Conservation (phyloP, 30 jellyfish, hydroid and myxozoan species). For the Sanderia malayensis region DNA sequence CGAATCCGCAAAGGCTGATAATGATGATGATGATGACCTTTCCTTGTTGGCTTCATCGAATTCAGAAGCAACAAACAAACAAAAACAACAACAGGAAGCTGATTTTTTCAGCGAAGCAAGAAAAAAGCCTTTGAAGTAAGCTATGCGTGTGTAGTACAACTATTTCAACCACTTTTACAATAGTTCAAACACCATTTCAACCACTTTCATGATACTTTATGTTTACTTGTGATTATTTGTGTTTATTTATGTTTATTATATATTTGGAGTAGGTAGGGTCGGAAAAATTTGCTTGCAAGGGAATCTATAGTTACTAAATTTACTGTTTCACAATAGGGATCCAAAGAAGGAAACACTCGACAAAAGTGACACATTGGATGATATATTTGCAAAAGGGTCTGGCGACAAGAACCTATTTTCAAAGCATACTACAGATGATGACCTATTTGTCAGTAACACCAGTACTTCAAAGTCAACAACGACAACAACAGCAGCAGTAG, state of each 20-base stretch:
- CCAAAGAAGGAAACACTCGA: slow-evolving; percentile 18
- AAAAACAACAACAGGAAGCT: slow-evolving; percentile 14
- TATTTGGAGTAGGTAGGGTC: too few species aligned
- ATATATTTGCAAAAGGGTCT: slow-evolving; percentile 32
- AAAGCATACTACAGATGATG: slow-evolving; percentile 31
- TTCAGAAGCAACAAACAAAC: neutral
- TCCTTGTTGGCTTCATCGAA: slow-evolving; percentile 26
- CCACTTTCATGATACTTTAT: too few species aligned
- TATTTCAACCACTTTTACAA: too few species aligned
- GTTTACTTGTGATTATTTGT: too few species aligned
- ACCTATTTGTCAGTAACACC: slow-evolving; percentile 23
- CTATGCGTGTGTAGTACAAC: too few species aligned
- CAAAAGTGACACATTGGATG: slow-evolving; percentile 50
- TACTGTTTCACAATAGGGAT: too few species aligned
- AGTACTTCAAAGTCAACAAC: slow-evolving; percentile 9
- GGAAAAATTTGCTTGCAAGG: too few species aligned
- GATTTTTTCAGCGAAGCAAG: slow-evolving; percentile 59
- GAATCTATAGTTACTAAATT: too few species aligned
- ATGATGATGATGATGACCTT: slow-evolving; percentile 47
- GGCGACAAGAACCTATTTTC: slow-evolving; percentile 28
- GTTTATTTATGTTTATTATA: too few species aligned
- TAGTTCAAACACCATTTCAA: too few species aligned
- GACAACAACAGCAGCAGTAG: slow-evolving; percentile 10
- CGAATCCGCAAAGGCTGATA: slow-evolving; percentile 31
- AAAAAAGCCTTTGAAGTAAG: slow-evolving; percentile 46